Percentiles rank a stretch among this genome's conserved stretches.
These are phyloP conservation scores for Paratrypauchen microcephalus DNA, from an alignment of 2,797 vertebrate genomes.

Conservation along the genomic window DNA sequence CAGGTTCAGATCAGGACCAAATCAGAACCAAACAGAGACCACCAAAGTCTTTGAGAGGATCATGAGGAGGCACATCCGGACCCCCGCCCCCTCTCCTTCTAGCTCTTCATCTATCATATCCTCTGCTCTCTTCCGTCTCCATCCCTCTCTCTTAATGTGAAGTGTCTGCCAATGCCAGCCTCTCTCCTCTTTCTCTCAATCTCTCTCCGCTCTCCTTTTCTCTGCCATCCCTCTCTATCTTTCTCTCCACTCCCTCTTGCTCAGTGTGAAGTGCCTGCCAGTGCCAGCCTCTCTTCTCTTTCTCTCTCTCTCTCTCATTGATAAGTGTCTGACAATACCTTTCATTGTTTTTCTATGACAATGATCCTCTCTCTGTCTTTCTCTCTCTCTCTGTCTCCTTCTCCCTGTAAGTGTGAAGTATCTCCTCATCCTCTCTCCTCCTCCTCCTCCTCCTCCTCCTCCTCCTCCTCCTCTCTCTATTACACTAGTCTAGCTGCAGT, in stretches of 20 bases:
- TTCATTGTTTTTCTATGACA: no score
- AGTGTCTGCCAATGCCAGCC: constrained; percentile 46
- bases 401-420: neutral
- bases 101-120: neutral
- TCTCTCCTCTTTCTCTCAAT: neutral
- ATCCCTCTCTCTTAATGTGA: constrained; percentile 38
- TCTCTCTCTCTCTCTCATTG: constrained; percentile 22
- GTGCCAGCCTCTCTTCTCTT: constrained; percentile 32
- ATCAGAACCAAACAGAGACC: neutral
- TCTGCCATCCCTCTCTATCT: neutral
- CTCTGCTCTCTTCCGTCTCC: neutral
- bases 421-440: neutral
- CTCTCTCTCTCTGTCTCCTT: no score
- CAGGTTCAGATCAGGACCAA: no score
- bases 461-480: no score
- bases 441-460: no score
- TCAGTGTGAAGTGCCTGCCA: constrained; percentile 49
- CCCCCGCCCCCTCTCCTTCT: constrained; percentile 47
- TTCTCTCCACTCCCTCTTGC: constrained; percentile 14
- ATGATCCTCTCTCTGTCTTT: no score
- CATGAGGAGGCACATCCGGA: constrained; percentile 48
- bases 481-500: constrained; percentile 13
- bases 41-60: constrained; percentile 45
- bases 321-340: constrained; percentile 45
- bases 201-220: neutral